Conservation (phyloP, 2,113 vertebrate genomes). For the Athene noctua region DNA sequence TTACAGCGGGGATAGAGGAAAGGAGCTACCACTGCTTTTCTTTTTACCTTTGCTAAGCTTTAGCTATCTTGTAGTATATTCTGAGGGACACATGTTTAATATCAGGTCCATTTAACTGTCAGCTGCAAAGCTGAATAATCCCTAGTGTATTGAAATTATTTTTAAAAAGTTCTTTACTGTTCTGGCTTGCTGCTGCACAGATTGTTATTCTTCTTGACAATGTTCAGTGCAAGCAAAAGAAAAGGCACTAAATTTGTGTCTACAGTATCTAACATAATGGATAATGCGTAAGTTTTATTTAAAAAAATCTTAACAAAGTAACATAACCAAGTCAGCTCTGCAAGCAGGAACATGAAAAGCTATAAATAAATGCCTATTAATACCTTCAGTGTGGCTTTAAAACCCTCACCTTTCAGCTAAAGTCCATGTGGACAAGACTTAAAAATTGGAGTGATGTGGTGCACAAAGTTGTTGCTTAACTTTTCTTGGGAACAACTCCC, state of each 20-base stretch:
- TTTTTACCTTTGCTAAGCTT: not conserved
- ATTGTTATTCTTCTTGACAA: not conserved
- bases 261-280: accelerated
- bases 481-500: not conserved
- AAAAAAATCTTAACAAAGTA: not conserved
- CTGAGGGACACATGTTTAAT: not conserved
- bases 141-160: not conserved
- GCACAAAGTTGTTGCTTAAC: not conserved
- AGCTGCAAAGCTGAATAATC: not conserved
- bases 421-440: accelerated
- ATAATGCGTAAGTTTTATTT: not conserved
- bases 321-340: not conserved
- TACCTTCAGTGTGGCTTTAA: not conserved
- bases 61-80: not conserved
- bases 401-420: not conserved
- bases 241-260: not conserved
- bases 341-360: not conserved
- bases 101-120: not conserved
- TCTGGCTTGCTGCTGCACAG: not conserved
- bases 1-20: not conserved
- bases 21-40: not conserved
- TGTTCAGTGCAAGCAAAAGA: not conserved
- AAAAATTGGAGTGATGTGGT: accelerated
- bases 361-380: not conserved
- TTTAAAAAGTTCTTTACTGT: not conserved